Evolutionary conservation across 2,113 vertebrate species (phyloP), one percentile per base, ranked within the genome.

Genomic region (Psephotus haematonotus): DNA sequence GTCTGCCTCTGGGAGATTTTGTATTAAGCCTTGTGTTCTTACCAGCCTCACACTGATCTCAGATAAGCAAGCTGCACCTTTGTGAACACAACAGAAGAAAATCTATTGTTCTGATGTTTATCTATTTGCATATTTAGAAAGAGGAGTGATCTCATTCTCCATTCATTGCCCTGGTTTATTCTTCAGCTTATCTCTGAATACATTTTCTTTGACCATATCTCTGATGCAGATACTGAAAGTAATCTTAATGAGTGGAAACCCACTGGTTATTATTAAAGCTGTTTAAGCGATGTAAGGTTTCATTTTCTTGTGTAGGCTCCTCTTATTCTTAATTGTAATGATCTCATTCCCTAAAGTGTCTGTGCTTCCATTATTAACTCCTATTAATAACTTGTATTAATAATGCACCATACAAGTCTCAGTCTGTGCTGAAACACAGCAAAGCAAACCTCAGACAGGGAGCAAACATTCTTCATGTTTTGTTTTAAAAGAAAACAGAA

Each of bases 271-370:
- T 97, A 76, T 90, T 92, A 86, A 94, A 95, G 49, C 47, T 82
- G 29, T 72, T 97, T 95, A 96, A 95, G 44, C 68, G 63, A 28
- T 68, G 63, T 53, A 94, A 92, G 69, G 57, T 94, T 97, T 94
- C 60, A 77, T 97, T 97, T 97, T 92, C 92, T 90, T 79, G 29
- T 90, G 75, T 93, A 90, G 77, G 37, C 62, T 96, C 19, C 50
- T 93, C 72, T 97, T 96, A 95, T 86, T 93, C 88, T 96, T 94
- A 96, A 96, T 92, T 96, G 96, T 68, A 94, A 92, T 70, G 53
- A 95, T 90, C 70, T 88, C 72, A 95, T 97, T 97, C 90, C 88
- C 89, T 77, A 78, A 95, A 95, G 91, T 64, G 65, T 92, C 92
- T 94, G 44, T 88, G 67, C 43, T 96, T 92, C 80, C 91, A 92